Percentiles rank a stretch among this genome's conserved stretches.
Evolutionary conservation across 2,113 vertebrate genomes (phyloP).

Genomic region (Petromus typicus): DNA sequence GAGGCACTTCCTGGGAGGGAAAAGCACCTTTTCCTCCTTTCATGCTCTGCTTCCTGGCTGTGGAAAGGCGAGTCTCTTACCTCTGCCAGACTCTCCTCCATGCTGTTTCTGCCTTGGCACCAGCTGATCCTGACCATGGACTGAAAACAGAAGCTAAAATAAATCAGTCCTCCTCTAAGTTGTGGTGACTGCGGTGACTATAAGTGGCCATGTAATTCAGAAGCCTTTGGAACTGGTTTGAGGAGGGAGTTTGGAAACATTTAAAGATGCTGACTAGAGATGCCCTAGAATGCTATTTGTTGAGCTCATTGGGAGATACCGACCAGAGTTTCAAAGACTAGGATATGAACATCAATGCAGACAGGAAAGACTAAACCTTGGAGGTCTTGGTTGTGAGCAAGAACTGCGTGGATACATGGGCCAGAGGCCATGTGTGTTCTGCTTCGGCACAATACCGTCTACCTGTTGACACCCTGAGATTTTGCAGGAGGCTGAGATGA

Average conservation of each 20-base stretch:
- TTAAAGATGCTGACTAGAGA: not conserved
- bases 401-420: not conserved
- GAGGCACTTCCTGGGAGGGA: not conserved
- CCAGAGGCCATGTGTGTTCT: not conserved
- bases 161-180: not conserved
- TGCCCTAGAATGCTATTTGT: not conserved
- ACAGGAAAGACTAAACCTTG: not conserved
- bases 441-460: not conserved
- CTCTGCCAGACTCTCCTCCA: not conserved
- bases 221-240: not conserved
- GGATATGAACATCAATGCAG: not conserved
- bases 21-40: not conserved
- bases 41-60: not conserved
- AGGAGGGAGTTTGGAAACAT: not conserved
- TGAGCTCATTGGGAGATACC: not conserved
- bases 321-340: not conserved
- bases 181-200: not conserved
- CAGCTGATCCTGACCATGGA: not conserved
- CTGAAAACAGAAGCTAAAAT: not conserved
- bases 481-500: not conserved
- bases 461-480: not conserved
- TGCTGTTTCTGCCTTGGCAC: not conserved
- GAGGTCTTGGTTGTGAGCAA: not conserved
- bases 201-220: not conserved
- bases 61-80: not conserved